Conservation (phyloP, 2,888 invertebrate species). For the Cheilosia impressa region DNA sequence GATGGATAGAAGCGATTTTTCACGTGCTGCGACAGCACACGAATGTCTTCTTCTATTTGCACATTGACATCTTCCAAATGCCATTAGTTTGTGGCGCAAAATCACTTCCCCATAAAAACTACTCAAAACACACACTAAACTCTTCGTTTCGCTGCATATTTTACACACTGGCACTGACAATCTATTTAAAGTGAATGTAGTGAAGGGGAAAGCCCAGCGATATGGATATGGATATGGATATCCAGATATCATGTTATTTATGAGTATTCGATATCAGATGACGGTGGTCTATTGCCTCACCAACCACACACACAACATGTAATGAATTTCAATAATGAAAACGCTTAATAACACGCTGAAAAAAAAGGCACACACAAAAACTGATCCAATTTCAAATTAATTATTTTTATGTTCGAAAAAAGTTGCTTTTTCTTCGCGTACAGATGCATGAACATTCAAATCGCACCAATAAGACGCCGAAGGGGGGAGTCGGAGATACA, state of each 20-base stretch:
- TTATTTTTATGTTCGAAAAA: conserved; percentile 9
- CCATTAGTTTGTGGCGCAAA: conserved; percentile 7
- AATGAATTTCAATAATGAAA: conserved; percentile 53
- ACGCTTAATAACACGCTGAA: conserved; percentile 44
- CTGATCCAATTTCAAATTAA: conserved; percentile 55
- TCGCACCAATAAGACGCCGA: conserved; percentile 11
- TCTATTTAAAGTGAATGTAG: conserved; percentile 45
- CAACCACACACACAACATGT: conserved; percentile 12
- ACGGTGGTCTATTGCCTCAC: conserved; percentile 58
- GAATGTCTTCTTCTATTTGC: not conserved
- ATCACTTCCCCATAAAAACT: not conserved
- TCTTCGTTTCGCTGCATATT: not conserved
- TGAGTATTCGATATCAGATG: conserved; percentile 66
- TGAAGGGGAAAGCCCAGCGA: conserved; percentile 66
- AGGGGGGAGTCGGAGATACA: not conserved
- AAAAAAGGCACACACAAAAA: conserved; percentile 19
- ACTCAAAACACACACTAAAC: not conserved
- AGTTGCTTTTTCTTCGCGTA: conserved; percentile 5
- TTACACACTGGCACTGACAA: not conserved
- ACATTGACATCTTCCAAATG: conserved; percentile 31
- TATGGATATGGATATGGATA: conserved; percentile 23
- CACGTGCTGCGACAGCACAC: not conserved
- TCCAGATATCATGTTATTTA: conserved; percentile 67
- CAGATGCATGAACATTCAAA: not conserved
- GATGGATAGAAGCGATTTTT: not conserved